Evolutionary conservation across 1,140 invertebrate genomes (phyloP).

Genomic region (Tetramorium parvispinum): DNA sequence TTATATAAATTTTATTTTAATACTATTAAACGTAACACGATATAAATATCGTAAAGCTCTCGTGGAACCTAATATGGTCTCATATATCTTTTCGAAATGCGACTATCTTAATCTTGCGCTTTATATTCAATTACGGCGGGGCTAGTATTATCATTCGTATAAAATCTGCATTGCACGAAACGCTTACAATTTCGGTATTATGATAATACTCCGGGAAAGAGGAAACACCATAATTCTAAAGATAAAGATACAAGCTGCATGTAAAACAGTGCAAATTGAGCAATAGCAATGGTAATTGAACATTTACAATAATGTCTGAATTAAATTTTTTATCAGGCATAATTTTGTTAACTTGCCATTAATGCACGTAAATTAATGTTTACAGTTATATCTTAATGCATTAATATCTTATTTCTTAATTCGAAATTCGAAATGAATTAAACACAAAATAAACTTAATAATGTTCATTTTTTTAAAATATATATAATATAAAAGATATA

Average conservation of each 20-base stretch:
- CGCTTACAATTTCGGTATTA: constrained; percentile 47
- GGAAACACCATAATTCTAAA: constrained; percentile 21
- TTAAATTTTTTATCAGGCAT: not conserved
- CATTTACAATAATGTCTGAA: constrained; percentile 8
- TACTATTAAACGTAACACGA: not conserved
- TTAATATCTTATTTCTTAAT: not conserved
- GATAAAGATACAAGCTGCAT: constrained; percentile 40
- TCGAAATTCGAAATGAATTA: not conserved
- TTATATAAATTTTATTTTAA: constrained; percentile 2
- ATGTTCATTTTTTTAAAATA: not conserved
- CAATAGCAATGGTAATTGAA: constrained; percentile 25
- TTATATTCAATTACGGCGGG: constrained; percentile 29
- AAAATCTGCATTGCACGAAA: constrained; percentile 33
- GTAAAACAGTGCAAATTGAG: constrained; percentile 48
- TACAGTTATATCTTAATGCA: not conserved
- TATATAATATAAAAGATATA: not conserved
- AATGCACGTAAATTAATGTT: too few species aligned
- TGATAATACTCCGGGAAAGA: constrained; percentile 22
- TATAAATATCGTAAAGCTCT: not conserved
- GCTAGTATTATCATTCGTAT: constrained; percentile 34
- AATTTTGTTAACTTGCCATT: constrained; percentile 3
- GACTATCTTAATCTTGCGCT: constrained; percentile 33
- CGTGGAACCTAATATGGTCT: constrained; percentile 4
- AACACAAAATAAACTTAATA: not conserved
- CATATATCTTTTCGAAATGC: constrained; percentile 30